Evolutionary conservation across 2,113 vertebrate genomes (phyloP), one percentile per base, ranked within the genome.

Genomic region (Geococcyx californianus): DNA sequence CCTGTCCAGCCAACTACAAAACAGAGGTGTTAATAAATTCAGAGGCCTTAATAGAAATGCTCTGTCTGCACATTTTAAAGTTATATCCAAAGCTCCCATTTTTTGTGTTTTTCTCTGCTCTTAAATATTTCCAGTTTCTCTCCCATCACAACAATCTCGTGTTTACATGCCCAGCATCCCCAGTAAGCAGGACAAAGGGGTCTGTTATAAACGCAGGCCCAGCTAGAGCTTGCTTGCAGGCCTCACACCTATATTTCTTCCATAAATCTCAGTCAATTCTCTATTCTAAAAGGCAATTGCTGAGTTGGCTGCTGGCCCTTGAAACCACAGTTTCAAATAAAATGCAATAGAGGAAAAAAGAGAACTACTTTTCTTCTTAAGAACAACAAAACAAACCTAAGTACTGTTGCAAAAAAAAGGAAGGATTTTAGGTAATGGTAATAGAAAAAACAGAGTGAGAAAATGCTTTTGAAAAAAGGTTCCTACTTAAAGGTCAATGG

Each of bases 281-380:
- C 23, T 81, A 20, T 80, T 92, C 87, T 89, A 84, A 86, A 56
- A 92, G 52, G 90, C 73, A 89, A 81, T 74, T 96, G 34, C 88
- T 58, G 56, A 81, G 56, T 76, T 94, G 95, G 93, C 92, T 92
- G 64, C 85, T 84, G 49, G 82, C 90, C 93, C 94, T 92, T 56
- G 72, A 96, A 96, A 95, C 95, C 92, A 64, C 93, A 78, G 49
- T 92, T 97, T 95, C 88, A 94, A 94, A 95, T 96, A 96, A 96
- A 96, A 94, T 86, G 63, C 60, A 86, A 40, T 6, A 85, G 69
- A 90, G 68, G 75, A 93, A 78, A 85, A 94, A 91, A 84, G 52
- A 94, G 94, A 88, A 85, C 51, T 47, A 33, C 29, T 78, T 93
- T 86, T 80, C 67, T 72, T 95, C 68, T 95, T 72, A 75, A 84